These are phyloP conservation scores for Anagrus nilaparvatae DNA, from an alignment of 1,140 invertebrate genomes.

Conservation along the genomic window DNA sequence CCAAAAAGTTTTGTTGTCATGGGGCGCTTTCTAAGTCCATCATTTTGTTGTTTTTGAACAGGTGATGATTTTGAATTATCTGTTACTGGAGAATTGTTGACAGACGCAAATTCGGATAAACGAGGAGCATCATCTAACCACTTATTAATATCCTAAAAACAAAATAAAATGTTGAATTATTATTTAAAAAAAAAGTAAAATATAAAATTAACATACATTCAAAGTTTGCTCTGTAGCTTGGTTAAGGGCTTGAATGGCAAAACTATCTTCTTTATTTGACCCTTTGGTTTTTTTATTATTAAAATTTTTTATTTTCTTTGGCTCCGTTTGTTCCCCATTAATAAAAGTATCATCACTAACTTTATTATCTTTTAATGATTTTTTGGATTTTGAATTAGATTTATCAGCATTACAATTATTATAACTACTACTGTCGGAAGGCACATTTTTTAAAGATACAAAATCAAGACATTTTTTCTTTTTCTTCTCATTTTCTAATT, in stretches of 20 bases:
- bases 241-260: slow-evolving; percentile 66
- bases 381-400: slow-evolving; percentile 28
- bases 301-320: slow-evolving; percentile 31
- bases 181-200: slow-evolving; percentile 10
- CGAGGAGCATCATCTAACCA: slow-evolving; percentile 76
- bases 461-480: slow-evolving; percentile 29
- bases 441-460: slow-evolving; percentile 39
- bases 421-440: slow-evolving; percentile 38
- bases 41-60: slow-evolving; percentile 1
- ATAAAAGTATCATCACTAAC: slow-evolving; percentile 18
- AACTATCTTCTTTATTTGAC: slow-evolving; percentile 36
- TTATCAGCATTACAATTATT: slow-evolving; percentile 29
- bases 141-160: slow-evolving; percentile 65
- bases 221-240: slow-evolving; percentile 71
- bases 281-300: slow-evolving; percentile 33
- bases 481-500: slow-evolving; percentile 46
- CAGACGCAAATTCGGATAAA: slow-evolving; percentile 60
- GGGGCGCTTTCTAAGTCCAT: slow-evolving; percentile 29
- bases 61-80: not conserved
- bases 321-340: slow-evolving; percentile 23
- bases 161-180: slow-evolving; percentile 2
- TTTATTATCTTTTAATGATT: slow-evolving; percentile 28
- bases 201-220: slow-evolving; percentile 43
- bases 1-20: slow-evolving; percentile 31
- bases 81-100: slow-evolving; percentile 55